Evolutionary conservation across 2,113 vertebrate genomes (phyloP).

Genomic region (Hippocampus guttulatus): DNA sequence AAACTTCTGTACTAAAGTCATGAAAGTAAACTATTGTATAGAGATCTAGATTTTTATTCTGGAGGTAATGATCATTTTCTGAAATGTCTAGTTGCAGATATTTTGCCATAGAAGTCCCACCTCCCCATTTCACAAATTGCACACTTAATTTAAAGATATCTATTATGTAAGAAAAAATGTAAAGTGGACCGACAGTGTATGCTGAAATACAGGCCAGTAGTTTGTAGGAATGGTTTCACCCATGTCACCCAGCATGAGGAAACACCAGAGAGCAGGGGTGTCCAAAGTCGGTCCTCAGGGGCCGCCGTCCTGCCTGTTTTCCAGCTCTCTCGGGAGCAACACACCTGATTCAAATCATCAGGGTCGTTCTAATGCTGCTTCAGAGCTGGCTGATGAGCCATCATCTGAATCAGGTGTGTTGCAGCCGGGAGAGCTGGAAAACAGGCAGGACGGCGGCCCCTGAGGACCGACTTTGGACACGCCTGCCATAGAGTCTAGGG

Average conservation of each 20-base stretch:
- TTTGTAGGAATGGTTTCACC: background rate
- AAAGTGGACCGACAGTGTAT: background rate
- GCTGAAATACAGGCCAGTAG: slow-evolving; percentile 38
- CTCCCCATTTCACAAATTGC: slow-evolving; percentile 8
- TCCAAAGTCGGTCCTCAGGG: too few species aligned
- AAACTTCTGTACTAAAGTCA: slow-evolving; percentile 4
- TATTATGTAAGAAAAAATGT: slow-evolving; percentile 12
- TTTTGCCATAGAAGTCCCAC: background rate
- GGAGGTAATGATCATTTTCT: slow-evolving; percentile 12
- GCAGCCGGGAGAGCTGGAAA: too few species aligned
- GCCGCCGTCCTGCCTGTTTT: too few species aligned
- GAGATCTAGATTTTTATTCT: slow-evolving; percentile 54
- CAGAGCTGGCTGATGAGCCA: too few species aligned
- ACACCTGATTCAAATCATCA: too few species aligned
- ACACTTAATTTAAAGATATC: slow-evolving; percentile 13
- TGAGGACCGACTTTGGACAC: too few species aligned
- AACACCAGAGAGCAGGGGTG: too few species aligned
- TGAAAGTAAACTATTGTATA: slow-evolving; percentile 20
- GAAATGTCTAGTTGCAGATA: background rate
- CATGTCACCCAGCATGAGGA: background rate
- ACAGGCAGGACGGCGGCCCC: too few species aligned
- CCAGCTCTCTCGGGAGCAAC: too few species aligned
- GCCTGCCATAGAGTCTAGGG: background rate
- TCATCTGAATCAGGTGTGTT: too few species aligned
- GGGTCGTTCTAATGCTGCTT: too few species aligned